Conservation (phyloP, 2,113 vertebrate species). For the Fukomys damarensis region DNA sequence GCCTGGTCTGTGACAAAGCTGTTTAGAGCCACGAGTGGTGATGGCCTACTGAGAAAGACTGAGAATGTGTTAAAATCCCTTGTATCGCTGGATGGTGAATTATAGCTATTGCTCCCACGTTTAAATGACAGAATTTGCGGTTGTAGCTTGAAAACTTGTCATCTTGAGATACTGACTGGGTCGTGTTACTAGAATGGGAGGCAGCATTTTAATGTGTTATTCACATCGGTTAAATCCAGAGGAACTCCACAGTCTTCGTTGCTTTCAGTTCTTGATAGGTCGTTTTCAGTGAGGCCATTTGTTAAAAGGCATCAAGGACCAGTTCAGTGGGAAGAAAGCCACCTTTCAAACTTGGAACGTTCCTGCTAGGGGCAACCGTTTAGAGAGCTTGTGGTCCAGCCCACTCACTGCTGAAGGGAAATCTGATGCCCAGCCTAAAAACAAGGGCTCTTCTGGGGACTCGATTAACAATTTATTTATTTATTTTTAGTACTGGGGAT, state of each 20-base stretch:
- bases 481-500: no score
- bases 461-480: not conserved
- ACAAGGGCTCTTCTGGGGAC: not conserved
- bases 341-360: not conserved
- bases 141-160: not conserved
- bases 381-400: not conserved
- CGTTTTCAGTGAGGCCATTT: not conserved
- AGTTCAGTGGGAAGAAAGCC: not conserved
- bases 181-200: not conserved
- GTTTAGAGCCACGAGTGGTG: not conserved
- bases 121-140: not conserved
- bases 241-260: not conserved
- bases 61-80: not conserved
- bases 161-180: not conserved
- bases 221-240: not conserved
- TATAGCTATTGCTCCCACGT: not conserved
- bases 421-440: not conserved
- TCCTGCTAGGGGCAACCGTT: not conserved
- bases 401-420: not conserved
- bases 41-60: not conserved
- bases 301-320: not conserved
- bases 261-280: not conserved
- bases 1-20: not conserved
- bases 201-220: not conserved
- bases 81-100: not conserved